These are phyloP conservation scores for Synanthedon vespiformis DNA, from an alignment of 2,888 invertebrate genomes.

Conservation along the genomic window DNA sequence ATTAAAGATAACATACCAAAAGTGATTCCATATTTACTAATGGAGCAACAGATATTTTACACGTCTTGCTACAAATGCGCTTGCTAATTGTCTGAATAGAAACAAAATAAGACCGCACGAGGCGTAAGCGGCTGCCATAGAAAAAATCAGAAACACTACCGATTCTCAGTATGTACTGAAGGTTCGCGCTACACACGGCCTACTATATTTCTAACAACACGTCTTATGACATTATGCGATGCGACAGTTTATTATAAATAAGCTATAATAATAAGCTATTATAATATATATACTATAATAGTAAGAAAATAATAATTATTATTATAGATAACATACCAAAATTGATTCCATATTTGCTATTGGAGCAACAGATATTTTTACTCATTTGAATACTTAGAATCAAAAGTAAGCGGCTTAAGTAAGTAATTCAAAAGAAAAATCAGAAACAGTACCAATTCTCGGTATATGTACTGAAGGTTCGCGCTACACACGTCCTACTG, in stretches of 20 bases:
- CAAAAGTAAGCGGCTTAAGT: slow-evolving; percentile 24
- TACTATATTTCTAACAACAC: slow-evolving; percentile 20
- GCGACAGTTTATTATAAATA: neutral
- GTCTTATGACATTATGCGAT: slow-evolving; percentile 26
- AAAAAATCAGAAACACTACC: too few species aligned
- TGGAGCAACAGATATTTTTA: slow-evolving; percentile 25
- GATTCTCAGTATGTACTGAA: slow-evolving; percentile 17
- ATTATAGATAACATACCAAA: neutral
- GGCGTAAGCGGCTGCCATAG: slow-evolving; percentile 3
- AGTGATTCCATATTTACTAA: slow-evolving; percentile 45
- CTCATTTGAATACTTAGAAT: slow-evolving; percentile 50
- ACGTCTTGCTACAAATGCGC: slow-evolving; percentile 36
- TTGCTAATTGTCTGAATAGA: slow-evolving; percentile 56
- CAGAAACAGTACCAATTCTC: slow-evolving; percentile 15
- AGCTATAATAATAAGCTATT: too few species aligned
- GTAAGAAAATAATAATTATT: too few species aligned
- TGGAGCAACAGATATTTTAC: slow-evolving; percentile 21
- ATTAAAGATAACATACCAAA: neutral
- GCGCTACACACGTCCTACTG: slow-evolving; percentile 23
- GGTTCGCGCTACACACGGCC: slow-evolving; percentile 21
- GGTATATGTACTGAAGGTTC: slow-evolving; percentile 11
- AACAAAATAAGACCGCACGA: slow-evolving; percentile 26
- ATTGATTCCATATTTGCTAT: slow-evolving; percentile 45
- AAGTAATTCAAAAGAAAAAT: too few species aligned
- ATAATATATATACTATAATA: too few species aligned